phyloP scores from a whole-genome alignment of 2,797 vertebrate species.

The Mallotus villosus region DNA sequence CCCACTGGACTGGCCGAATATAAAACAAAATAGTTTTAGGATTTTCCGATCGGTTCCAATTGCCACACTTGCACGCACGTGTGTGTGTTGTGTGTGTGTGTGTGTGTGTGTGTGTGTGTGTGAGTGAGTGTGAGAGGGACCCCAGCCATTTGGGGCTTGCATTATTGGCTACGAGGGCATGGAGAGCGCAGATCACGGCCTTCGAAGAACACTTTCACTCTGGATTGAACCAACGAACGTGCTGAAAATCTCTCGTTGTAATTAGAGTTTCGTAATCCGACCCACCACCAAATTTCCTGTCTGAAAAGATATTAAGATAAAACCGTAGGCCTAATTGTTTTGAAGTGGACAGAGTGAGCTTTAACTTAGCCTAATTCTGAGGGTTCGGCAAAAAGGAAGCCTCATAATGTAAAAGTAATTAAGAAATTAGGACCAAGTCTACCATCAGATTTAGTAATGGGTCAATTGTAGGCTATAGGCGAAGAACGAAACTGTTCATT shows the following conservation, averaged over 20 bases:
- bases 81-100: not conserved
- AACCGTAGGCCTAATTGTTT: constrained; percentile 63
- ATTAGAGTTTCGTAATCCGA: constrained; percentile 62
- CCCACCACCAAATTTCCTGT: constrained; percentile 71
- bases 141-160: not conserved
- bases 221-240: constrained; percentile 35
- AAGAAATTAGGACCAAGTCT: constrained; percentile 59
- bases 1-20: no score
- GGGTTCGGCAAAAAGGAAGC: constrained; percentile 60
- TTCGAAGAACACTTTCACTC: constrained; percentile 62
- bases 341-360: constrained; percentile 68
- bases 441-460: constrained; percentile 12
- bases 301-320: constrained; percentile 64
- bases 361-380: constrained; percentile 52
- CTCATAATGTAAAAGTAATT: constrained; percentile 64
- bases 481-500: not conserved
- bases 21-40: no score
- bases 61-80: no score
- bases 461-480: constrained; percentile 33
- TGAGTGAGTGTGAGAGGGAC: not conserved
- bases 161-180: not conserved
- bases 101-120: not conserved
- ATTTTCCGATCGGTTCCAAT: no score
- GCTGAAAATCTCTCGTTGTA: constrained; percentile 62
- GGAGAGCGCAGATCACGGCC: not conserved